These are phyloP conservation scores for Empis stercorea DNA, from an alignment of 2,888 invertebrate species.

Conservation along the genomic window DNA sequence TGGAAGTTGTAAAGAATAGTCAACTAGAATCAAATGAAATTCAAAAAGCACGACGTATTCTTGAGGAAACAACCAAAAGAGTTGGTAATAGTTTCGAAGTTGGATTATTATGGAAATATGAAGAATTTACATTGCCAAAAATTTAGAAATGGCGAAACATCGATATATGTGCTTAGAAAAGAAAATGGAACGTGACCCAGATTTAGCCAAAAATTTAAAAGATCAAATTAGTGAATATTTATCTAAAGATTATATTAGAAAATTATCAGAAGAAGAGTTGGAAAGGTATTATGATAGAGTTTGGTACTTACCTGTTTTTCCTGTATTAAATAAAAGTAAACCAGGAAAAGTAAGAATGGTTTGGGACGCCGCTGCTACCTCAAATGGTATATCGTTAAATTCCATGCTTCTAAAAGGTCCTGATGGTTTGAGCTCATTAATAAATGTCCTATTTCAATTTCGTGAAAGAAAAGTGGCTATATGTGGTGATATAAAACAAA, in stretches of 20 bases:
- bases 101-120: constrained; percentile 16
- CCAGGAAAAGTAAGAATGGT: constrained; percentile 20
- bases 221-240: constrained; percentile 12
- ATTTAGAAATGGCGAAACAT: constrained; percentile 11
- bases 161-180: constrained; percentile 13
- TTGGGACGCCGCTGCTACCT: constrained; percentile 23
- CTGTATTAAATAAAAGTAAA: constrained; percentile 19
- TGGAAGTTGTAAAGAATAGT: constrained; percentile 3
- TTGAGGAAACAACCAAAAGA: constrained; percentile 9
- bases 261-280: constrained; percentile 10
- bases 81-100: constrained; percentile 11
- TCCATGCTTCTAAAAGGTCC: constrained; percentile 22
- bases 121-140: constrained; percentile 10
- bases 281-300: constrained; percentile 4
- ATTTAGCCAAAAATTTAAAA: constrained; percentile 8
- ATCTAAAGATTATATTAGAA: constrained; percentile 14
- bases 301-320: constrained; percentile 22
- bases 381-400: constrained; percentile 19
- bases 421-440: constrained; percentile 21
- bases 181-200: constrained; percentile 10
- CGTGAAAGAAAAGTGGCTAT: constrained; percentile 24
- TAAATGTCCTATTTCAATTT: constrained; percentile 26
- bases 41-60: constrained; percentile 5
- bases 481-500: constrained; percentile 20
- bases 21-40: constrained; percentile 7